These are phyloP conservation scores for Synergus japonicus DNA, from an alignment of 2,888 invertebrate genomes.

Conservation along the genomic window DNA sequence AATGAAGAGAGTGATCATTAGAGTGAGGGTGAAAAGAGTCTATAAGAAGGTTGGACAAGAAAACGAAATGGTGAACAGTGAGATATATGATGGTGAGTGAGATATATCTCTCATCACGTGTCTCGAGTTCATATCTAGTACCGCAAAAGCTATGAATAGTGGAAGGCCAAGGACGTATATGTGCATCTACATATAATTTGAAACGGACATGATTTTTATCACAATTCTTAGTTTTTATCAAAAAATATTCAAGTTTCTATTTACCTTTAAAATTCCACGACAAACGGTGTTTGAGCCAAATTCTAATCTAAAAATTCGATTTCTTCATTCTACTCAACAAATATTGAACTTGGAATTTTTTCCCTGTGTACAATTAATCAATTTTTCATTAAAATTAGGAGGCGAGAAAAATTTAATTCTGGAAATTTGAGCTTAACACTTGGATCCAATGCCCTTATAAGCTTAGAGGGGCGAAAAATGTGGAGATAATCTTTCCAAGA, in stretches of 20 bases:
- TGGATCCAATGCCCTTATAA: too few relatives aligned
- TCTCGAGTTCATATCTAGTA: conserved; percentile 27
- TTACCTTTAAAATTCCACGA: too few relatives aligned
- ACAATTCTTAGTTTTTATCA: neutral
- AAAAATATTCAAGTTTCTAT: neutral
- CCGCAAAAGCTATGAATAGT: conserved; percentile 43
- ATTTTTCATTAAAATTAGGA: too few relatives aligned
- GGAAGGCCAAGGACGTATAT: conserved; percentile 11
- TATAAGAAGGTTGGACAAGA: conserved; percentile 16
- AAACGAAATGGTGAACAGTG: conserved; percentile 15
- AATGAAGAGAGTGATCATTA: conserved; percentile 8
- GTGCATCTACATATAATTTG: neutral
- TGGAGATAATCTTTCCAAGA: neutral
- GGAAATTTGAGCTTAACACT: too few relatives aligned
- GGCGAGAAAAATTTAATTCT: too few relatives aligned
- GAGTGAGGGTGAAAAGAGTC: conserved; percentile 2
- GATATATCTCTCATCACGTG: conserved; percentile 38
- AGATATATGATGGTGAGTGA: conserved; percentile 9
- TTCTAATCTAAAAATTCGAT: too few relatives aligned
- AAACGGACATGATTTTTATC: neutral
- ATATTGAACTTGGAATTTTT: too few relatives aligned
- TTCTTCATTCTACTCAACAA: too few relatives aligned
- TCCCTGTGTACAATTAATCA: too few relatives aligned
- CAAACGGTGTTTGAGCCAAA: too few relatives aligned
- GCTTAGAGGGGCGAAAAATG: neutral